These are phyloP conservation scores for Eupithecia abbreviata DNA, from an alignment of 2,888 invertebrate species.

Conservation along the genomic window DNA sequence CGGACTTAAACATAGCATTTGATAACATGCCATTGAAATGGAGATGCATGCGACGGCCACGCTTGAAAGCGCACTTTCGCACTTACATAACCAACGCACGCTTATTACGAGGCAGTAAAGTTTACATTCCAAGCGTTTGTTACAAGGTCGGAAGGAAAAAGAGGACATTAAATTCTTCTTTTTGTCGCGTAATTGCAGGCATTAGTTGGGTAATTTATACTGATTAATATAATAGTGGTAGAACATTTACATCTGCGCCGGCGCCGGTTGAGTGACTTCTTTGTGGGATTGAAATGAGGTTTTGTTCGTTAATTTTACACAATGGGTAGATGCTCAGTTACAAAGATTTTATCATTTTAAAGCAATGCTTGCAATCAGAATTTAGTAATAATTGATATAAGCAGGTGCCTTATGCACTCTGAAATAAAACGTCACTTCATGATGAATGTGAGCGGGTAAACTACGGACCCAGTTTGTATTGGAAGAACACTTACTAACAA, in stretches of 20 bases:
- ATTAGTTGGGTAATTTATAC: slow-evolving; percentile 45
- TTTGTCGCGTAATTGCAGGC: slow-evolving; percentile 49
- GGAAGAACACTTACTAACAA: too few relatives aligned
- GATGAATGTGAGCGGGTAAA: too few relatives aligned
- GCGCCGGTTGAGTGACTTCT: slow-evolving; percentile 40
- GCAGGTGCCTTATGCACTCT: background rate
- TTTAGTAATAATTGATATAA: background rate
- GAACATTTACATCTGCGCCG: slow-evolving; percentile 35
- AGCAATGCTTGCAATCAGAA: background rate
- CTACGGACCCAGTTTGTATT: too few relatives aligned
- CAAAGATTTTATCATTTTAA: slow-evolving; percentile 10
- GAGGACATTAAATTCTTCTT: slow-evolving; percentile 49
- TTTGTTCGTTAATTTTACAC: slow-evolving; percentile 19
- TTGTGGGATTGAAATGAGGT: slow-evolving; percentile 24
- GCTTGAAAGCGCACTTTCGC: slow-evolving; percentile 70
- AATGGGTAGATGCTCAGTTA: background rate
- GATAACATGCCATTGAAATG: slow-evolving; percentile 57
- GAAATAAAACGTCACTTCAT: too few relatives aligned
- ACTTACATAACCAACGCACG: slow-evolving; percentile 44
- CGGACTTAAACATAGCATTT: slow-evolving; percentile 33
- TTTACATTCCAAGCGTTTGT: slow-evolving; percentile 41
- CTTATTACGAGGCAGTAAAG: slow-evolving; percentile 33
- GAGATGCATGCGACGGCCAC: slow-evolving; percentile 56
- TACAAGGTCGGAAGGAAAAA: slow-evolving; percentile 57
- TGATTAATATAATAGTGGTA: slow-evolving; percentile 38